A percentile compares a stretch with the other conserved stretches of the same genome.
Conservation (phyloP, 2,888 invertebrate genomes). For the Xestoiulus laeticollis region DNA sequence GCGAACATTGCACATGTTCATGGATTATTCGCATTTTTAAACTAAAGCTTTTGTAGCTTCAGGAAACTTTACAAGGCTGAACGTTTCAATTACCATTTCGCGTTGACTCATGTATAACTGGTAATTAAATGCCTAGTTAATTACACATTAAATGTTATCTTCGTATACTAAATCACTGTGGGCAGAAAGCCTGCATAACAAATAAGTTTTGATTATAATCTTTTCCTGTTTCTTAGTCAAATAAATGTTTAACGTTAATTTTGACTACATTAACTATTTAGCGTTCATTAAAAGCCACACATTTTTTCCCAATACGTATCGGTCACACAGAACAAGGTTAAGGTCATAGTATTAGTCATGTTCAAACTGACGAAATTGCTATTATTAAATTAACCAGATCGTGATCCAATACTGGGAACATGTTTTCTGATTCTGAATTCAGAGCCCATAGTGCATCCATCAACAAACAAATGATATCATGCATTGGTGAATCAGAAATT, state of each 20-base stretch:
- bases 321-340: background rate
- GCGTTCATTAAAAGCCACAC: background rate
- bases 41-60: too few species aligned
- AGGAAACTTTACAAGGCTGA: background rate
- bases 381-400: background rate
- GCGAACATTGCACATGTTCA: background rate
- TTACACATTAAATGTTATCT: too few species aligned
- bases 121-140: background rate
- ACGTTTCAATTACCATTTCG: background rate
- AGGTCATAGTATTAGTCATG: background rate
- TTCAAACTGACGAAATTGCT: background rate
- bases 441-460: background rate
- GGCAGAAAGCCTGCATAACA: too few species aligned
- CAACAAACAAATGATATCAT: background rate
- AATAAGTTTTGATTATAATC: too few species aligned
- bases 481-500: conserved; percentile 8
- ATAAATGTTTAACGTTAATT: too few species aligned
- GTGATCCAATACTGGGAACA: too few species aligned
- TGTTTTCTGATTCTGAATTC: background rate
- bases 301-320: background rate
- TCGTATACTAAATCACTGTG: too few species aligned
- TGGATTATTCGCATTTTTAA: too few species aligned
- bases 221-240: too few species aligned
- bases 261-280: too few species aligned
- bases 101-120: background rate